phyloP scores from a whole-genome alignment of 2,113 vertebrate species.

The Vireo altiloquus region DNA sequence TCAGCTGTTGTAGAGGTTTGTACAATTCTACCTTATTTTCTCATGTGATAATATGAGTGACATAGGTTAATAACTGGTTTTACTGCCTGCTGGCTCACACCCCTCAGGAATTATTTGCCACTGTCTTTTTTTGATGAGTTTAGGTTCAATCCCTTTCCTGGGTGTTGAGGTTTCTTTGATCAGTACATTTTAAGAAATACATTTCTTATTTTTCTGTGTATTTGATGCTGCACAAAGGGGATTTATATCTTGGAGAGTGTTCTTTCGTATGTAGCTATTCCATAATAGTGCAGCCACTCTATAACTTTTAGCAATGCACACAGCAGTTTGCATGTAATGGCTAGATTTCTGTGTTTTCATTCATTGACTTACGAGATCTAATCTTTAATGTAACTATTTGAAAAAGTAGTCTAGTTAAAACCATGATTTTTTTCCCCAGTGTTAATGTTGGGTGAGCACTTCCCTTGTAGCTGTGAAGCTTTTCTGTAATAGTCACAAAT shows the following conservation, averaged over 20 bases:
- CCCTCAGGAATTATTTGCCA: not conserved
- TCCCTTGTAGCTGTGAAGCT: not conserved
- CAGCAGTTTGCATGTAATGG: not conserved
- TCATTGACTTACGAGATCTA: not conserved
- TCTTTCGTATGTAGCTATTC: not conserved
- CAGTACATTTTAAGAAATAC: not conserved
- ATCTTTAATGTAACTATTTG: not conserved
- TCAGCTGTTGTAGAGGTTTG: not conserved
- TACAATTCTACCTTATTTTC: not conserved
- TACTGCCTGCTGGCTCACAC: not conserved
- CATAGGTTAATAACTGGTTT: not conserved
- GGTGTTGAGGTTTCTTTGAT: not conserved
- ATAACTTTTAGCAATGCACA: not conserved
- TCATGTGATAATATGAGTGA: not conserved
- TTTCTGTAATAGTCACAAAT: not conserved
- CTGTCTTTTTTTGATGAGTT: not conserved
- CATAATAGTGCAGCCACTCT: not conserved
- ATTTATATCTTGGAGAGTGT: not conserved
- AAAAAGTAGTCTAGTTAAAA: not conserved
- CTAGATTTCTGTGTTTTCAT: not conserved
- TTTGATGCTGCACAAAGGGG: not conserved
- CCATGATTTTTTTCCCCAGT: rapidly evolving
- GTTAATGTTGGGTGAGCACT: not conserved
- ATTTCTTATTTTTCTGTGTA: not conserved
- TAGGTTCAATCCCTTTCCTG: not conserved